Base-by-base conservation (phyloP, 2,888 invertebrate genomes). In the Aphodius granarius region DNA sequence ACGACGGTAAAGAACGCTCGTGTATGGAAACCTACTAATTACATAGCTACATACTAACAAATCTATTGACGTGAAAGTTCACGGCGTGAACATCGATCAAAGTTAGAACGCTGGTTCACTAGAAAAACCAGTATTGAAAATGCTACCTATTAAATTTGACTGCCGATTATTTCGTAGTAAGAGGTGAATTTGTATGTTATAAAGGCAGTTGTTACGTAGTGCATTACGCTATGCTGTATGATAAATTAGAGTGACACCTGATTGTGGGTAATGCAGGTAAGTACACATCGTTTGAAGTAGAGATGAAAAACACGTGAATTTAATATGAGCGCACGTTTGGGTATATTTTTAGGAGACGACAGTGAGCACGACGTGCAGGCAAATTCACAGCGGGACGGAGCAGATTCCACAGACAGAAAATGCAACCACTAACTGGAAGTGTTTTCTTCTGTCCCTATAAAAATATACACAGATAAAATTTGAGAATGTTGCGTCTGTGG, bases 301-400 rank as follows among this genome's bases (percentile, higher is more conserved):
- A 71, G 19, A 63, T 18, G 43, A 43, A 65, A 66, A 64, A 73
- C 64, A 73, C 73, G 73, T 73, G 73, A 21, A 66, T 73, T 73
- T 73, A 73, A 64, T 66, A 73, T 65, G 65, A 66, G 21, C 43
- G 63, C 22, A 20, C 65, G 73, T 23, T 19, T 63, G 13, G 72
- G 72, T 71, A 72, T 43, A 43, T 72, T 72, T 72, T 62, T 72
- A 72, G 71, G n/a, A n/a, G 43, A 43, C 43, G 43, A 43, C 43
- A 43, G 43, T 43, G 43, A 43, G 43, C n/a, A 63, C n/a, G 20
- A 63, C 72, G 72, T 63, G 72, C 18, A 72, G 72, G 17, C 23
- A 63, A 72, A 72, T 43, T 13, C 43, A 43, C 43, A 43, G 9
- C 13, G 43, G 43, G 13, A 43, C 43, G 43, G 43, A 43, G 43